These are phyloP conservation scores for Geodia barretti DNA, from an alignment of 37 sponge, comb jelly and placozoan genomes.

Conservation along the genomic window DNA sequence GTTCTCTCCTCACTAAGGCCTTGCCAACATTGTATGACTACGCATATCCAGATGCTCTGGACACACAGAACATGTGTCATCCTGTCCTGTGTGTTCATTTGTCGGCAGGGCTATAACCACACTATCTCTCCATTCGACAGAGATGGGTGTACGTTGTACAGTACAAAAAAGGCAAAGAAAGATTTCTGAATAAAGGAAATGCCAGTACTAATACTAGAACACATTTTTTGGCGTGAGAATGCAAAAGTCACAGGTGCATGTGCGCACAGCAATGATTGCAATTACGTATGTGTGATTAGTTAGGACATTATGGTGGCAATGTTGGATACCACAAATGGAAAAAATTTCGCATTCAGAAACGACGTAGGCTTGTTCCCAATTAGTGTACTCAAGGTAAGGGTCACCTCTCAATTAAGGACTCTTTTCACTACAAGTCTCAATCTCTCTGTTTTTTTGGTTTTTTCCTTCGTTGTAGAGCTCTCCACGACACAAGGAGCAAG, in stretches of 20 bases:
- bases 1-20: neutral
- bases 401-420: neutral
- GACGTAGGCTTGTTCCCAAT: too few relatives aligned
- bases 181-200: too few relatives aligned
- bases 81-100: conserved; percentile 45
- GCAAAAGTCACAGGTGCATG: too few relatives aligned
- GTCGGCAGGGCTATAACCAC: conserved; percentile 23
- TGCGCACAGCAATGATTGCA: too few relatives aligned
- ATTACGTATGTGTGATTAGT: too few relatives aligned
- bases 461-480: conserved; percentile 17
- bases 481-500: conserved; percentile 39
- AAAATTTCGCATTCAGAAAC: too few relatives aligned
- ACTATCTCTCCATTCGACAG: conserved; percentile 28
- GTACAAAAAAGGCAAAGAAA: too few relatives aligned
- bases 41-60: conserved; percentile 14
- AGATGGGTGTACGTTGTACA: conserved; percentile 49
- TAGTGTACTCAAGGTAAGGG: too few relatives aligned
- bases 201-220: too few relatives aligned
- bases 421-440: neutral
- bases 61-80: conserved; percentile 40
- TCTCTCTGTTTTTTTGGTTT: neutral
- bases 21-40: conserved; percentile 10
- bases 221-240: too few relatives aligned
- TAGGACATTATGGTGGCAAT: too few relatives aligned
- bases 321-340: too few relatives aligned